Evolutionary conservation across 2,113 vertebrate genomes (phyloP), one percentile per base, ranked within the genome.

Genomic region (Mustela lutreola): DNA sequence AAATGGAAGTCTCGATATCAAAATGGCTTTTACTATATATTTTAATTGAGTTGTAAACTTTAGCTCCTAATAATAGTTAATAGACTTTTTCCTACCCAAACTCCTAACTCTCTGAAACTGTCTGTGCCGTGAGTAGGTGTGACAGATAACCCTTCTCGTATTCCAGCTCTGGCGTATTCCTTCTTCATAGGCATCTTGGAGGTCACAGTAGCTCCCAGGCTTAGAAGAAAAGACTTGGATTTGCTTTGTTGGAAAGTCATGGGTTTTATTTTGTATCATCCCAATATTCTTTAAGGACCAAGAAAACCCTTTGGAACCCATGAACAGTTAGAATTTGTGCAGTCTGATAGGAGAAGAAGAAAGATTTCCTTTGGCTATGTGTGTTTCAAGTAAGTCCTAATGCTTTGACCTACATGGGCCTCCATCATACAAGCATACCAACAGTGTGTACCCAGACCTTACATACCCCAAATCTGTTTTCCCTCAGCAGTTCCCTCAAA

Each of bases 1-100:
- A 97, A 95, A 84, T 81, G 45, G 63, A 86, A 94, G 7, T 85
- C 21, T 79, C 28, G 67, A 5, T 83, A 93, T 91, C 89, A 85
- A 79, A 70, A 39, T 75, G 15, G 89, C 26, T 95, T 89, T 95
- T 65, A 33, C 48, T 89, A 19, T 85, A n/a, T 48, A 60, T 92
- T 95, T 96, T 85, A 87, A 94, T 48, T 94, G 85, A 93, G 12
- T 89, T 78, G 31, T 87, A 88, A 95, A 67, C 70, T 91, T 91
- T 45, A 48, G 12, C 26, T 95, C 39, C 45, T 87, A 39, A 31
- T 53, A 48, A 67, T 21, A 79, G n/a, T 93, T 91, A 56, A 62
- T 15, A 85, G 63, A 22, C 39, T n/a, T 87, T 91, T 93, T 33
- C 71, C 33, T 88, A 48, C 65, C 58, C 39, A 42, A 16, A 21